Percentiles rank a stretch among this genome's conserved stretches.
Evolutionary conservation across 2,113 vertebrate species (phyloP).

Genomic region (Corythaixoides concolor): DNA sequence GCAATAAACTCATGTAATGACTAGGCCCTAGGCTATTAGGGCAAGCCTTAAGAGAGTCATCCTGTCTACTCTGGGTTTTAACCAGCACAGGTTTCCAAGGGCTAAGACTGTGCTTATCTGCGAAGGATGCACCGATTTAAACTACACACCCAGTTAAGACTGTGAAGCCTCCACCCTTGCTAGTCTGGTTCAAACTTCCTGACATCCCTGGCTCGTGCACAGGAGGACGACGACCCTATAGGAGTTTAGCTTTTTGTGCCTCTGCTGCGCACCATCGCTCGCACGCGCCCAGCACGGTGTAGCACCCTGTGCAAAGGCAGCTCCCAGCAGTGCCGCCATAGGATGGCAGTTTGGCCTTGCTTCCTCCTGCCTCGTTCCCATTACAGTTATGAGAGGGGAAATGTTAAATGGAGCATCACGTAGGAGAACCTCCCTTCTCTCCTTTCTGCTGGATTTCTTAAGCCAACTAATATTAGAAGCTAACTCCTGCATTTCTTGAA

Average conservation of each 20-base stretch:
- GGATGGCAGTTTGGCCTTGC: background rate
- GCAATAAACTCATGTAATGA: background rate
- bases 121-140: background rate
- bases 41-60: background rate
- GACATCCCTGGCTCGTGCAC: background rate
- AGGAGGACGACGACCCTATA: background rate
- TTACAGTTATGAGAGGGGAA: background rate
- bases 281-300: background rate
- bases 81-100: background rate
- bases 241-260: background rate
- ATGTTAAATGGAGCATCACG: background rate
- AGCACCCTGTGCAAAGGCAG: background rate
- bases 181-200: background rate
- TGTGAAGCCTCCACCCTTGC: background rate
- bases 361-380: background rate
- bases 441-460: background rate
- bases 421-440: background rate
- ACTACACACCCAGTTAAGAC: background rate
- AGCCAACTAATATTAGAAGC: background rate
- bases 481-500: background rate
- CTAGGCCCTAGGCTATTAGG: background rate
- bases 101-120: background rate
- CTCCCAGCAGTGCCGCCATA: background rate
- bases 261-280: background rate
- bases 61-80: background rate